A percentile compares a stretch with the other conserved stretches of the same genome.
Conservation (phyloP, 1,140 invertebrate species). For the Diorhabda elongata region DNA sequence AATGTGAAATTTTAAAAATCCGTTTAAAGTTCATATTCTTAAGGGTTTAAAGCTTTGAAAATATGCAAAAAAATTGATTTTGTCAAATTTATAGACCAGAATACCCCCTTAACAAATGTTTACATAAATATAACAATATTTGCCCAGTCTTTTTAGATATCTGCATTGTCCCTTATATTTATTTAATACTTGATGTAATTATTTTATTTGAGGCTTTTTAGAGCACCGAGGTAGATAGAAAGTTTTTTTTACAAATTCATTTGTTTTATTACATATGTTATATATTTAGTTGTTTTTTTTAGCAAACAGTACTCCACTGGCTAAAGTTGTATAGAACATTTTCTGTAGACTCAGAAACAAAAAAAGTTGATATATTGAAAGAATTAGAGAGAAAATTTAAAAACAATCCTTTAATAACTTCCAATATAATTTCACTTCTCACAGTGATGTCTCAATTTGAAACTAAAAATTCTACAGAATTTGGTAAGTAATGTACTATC, state of each 20-base stretch:
- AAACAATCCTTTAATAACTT: slow-evolving; percentile 25
- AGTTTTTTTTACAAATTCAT: not conserved
- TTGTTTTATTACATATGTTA: not conserved
- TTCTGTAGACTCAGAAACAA: slow-evolving; percentile 4
- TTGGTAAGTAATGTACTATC: slow-evolving; percentile 12
- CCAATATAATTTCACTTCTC: slow-evolving; percentile 20
- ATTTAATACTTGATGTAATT: too few species aligned
- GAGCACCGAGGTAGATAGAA: too few species aligned
- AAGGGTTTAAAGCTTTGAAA: too few species aligned
- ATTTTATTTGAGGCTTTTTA: too few species aligned
- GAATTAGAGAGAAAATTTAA: slow-evolving; percentile 21
- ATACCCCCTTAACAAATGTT: too few species aligned
- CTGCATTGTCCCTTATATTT: too few species aligned
- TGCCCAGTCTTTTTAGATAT: too few species aligned
- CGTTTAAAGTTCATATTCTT: too few species aligned
- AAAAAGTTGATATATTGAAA: slow-evolving; percentile 19
- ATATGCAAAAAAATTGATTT: too few species aligned
- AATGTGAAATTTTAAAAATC: too few species aligned
- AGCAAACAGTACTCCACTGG: slow-evolving; percentile 13
- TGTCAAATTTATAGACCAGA: too few species aligned
- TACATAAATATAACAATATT: too few species aligned
- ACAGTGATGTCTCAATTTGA: slow-evolving; percentile 19
- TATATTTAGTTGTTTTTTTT: not conserved
- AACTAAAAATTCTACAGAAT: slow-evolving; percentile 19
- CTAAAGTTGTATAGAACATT: slow-evolving; percentile 14